Percentiles rank a stretch among this genome's conserved stretches.
These are phyloP conservation scores for Trogon surrucura DNA, from an alignment of 2,113 vertebrate genomes.

Conservation along the genomic window DNA sequence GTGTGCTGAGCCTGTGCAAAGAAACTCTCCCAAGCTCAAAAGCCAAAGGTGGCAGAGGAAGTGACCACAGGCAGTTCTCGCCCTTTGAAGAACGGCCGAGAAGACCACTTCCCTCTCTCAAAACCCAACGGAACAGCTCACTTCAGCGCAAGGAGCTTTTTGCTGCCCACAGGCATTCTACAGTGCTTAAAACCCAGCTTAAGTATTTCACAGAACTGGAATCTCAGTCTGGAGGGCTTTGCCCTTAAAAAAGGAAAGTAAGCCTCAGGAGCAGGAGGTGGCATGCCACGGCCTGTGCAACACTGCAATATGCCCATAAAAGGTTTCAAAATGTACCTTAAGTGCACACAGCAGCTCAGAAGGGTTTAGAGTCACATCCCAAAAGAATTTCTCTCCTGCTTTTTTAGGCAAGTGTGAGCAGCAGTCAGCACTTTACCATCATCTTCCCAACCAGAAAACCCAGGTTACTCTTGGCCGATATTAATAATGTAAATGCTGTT, in stretches of 20 bases:
- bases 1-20: accelerated
- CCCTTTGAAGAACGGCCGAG: not conserved
- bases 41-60: not conserved
- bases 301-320: conserved; percentile 35
- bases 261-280: not conserved
- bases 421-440: conserved; percentile 51
- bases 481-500: conserved; percentile 8
- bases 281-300: not conserved
- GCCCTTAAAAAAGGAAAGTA: not conserved
- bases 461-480: conserved; percentile 26
- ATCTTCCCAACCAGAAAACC: conserved; percentile 32
- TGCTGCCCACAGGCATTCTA: not conserved
- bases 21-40: not conserved
- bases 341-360: not conserved
- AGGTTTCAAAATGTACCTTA: conserved; percentile 31
- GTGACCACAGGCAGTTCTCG: accelerated
- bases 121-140: not conserved
- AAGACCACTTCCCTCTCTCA: not conserved
- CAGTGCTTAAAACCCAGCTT: not conserved
- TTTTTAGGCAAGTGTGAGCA: conserved; percentile 53
- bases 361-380: conserved; percentile 34
- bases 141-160: not conserved
- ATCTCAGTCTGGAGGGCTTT: not conserved
- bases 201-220: not conserved
- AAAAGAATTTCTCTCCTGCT: conserved; percentile 47